A percentile compares a stretch with the other conserved stretches of the same genome.
phyloP scores from a whole-genome alignment of 1,140 invertebrate genomes.

The Parasteatoda tepidariorum region DNA sequence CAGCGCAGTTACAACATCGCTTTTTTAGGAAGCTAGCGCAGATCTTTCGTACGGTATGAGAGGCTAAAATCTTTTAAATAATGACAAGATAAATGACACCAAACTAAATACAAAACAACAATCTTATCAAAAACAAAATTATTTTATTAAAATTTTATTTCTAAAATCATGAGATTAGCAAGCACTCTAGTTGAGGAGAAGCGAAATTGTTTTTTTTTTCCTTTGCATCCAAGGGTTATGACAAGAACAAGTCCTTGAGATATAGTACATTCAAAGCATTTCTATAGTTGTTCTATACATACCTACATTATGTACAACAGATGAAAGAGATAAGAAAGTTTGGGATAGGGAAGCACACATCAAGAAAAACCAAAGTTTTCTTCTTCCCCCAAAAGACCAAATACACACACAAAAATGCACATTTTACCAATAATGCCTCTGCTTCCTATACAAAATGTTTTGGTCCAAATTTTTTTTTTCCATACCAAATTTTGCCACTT shows the following conservation, averaged over 20 bases:
- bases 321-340: conserved; percentile 5
- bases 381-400: conserved; percentile 23
- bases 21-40: too few species aligned
- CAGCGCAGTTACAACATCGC: too few species aligned
- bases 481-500: conserved; percentile 50
- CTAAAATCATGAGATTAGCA: conserved; percentile 26
- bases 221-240: conserved; percentile 17
- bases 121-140: conserved; percentile 55
- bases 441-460: neutral
- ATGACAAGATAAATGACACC: too few species aligned
- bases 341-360: conserved; percentile 44
- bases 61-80: too few species aligned
- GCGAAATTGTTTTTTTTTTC: conserved; percentile 11
- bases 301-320: conserved; percentile 50
- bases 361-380: neutral
- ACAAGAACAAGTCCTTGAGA: neutral
- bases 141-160: conserved; percentile 49
- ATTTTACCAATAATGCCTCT: neutral
- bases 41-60: too few species aligned
- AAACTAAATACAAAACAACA: neutral
- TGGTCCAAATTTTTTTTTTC: neutral
- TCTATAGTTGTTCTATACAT: conserved; percentile 39
- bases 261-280: conserved; percentile 43
- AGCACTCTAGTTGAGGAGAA: conserved; percentile 46
- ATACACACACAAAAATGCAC: neutral